Evolutionary conservation across 1,140 invertebrate genomes (phyloP).

Genomic region (Antheraea pernyi): DNA sequence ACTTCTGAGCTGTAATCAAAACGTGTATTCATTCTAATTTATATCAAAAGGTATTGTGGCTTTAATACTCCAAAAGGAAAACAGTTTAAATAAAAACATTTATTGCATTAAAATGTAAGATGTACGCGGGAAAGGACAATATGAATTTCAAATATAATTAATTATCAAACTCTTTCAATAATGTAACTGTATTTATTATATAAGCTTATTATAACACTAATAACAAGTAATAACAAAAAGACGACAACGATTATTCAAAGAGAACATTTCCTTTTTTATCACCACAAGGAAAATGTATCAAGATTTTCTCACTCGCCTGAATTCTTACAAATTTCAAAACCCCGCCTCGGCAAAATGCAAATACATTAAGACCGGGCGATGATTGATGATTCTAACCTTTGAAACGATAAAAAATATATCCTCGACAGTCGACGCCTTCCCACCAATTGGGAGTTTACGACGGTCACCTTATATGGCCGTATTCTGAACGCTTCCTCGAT

Average conservation of each 20-base stretch:
- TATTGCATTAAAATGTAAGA: no score
- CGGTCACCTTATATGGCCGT: conserved; percentile 19
- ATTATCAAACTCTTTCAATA: no score
- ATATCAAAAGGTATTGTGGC: no score
- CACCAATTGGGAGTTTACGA: conserved; percentile 20
- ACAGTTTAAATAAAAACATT: no score
- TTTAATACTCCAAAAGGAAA: no score
- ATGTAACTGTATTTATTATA: no score
- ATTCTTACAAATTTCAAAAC: not conserved
- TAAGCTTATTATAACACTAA: no score
- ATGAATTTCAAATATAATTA: no score
- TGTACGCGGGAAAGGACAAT: no score
- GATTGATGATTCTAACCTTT: conserved; percentile 22
- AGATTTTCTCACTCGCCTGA: not conserved
- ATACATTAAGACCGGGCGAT: conserved; percentile 19
- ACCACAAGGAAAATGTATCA: not conserved
- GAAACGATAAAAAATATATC: conserved; percentile 17
- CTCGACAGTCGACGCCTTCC: conserved; percentile 15
- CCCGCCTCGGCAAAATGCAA: conserved; percentile 18
- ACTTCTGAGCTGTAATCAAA: no score
- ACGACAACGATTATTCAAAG: not conserved
- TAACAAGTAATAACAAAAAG: not conserved
- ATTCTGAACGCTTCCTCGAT: not conserved
- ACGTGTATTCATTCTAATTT: no score
- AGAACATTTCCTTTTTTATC: not conserved